A percentile compares a stretch with the other conserved stretches of the same genome.
phyloP scores from a whole-genome alignment of 2,888 invertebrate species.

The Zygaena filipendulae region DNA sequence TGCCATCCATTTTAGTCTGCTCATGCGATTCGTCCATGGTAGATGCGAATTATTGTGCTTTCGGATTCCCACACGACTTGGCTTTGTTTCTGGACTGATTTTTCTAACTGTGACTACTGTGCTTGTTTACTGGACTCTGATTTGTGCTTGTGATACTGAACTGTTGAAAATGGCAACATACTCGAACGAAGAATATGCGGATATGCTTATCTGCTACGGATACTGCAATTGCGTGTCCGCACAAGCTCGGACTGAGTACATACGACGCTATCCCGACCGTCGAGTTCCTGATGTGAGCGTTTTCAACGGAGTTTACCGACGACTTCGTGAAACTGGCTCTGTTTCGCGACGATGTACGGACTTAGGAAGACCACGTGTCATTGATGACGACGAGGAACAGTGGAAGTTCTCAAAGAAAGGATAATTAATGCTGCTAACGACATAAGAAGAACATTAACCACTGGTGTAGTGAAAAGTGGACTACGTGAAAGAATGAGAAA shows the following conservation, averaged over 20 bases:
- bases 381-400: constrained; percentile 16
- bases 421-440: constrained; percentile 13
- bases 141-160: no score
- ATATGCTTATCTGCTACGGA: constrained; percentile 16
- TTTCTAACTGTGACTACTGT: no score
- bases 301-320: constrained; percentile 17
- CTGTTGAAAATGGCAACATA: constrained; percentile 16
- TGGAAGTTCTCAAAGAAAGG: constrained; percentile 13
- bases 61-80: no score
- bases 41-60: no score
- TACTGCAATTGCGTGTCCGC: constrained; percentile 15
- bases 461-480: background rate
- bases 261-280: constrained; percentile 17
- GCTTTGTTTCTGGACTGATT: no score
- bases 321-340: constrained; percentile 20
- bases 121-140: no score
- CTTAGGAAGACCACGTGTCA: constrained; percentile 17
- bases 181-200: constrained; percentile 16
- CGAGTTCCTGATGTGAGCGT: constrained; percentile 19
- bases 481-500: background rate
- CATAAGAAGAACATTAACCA: constrained; percentile 4
- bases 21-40: no score
- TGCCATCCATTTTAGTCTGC: no score
- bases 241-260: constrained; percentile 18
- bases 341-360: constrained; percentile 18